Evolutionary conservation across 1,140 invertebrate species (phyloP).

Genomic region (Goniozus legneri): DNA sequence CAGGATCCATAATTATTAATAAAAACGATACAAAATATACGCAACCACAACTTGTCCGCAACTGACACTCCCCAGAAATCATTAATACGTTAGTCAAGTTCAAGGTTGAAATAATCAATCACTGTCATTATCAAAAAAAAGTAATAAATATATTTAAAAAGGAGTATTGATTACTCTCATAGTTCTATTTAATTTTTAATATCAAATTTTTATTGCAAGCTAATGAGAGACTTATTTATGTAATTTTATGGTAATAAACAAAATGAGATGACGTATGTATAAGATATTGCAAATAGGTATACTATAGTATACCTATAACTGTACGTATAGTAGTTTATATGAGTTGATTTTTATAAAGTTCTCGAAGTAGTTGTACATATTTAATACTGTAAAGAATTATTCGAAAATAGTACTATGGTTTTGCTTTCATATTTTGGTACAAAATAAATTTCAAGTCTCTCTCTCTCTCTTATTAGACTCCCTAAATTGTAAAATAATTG

Average conservation of each 20-base stretch:
- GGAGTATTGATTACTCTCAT: background rate
- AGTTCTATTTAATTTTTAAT: background rate
- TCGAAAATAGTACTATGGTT: background rate
- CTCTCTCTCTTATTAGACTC: too few relatives aligned
- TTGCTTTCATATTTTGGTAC: background rate
- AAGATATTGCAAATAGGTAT: too few relatives aligned
- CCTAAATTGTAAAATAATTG: too few relatives aligned
- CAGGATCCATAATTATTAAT: conserved; percentile 49
- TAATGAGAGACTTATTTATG: background rate
- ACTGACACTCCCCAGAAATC: conserved; percentile 47
- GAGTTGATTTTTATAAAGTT: background rate
- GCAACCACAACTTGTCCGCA: too few relatives aligned
- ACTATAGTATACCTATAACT: too few relatives aligned
- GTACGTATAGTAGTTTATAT: too few relatives aligned
- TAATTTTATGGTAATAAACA: background rate
- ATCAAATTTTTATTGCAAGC: background rate
- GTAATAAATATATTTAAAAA: background rate
- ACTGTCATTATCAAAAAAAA: background rate
- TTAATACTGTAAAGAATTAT: background rate
- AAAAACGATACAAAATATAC: conserved; percentile 40
- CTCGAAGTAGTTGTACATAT: background rate
- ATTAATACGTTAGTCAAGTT: conserved; percentile 51
- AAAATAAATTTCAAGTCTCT: too few relatives aligned
- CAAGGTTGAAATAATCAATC: conserved; percentile 39
- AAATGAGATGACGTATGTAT: background rate